Conservation (phyloP, 2,888 invertebrate genomes). For the Xestia ashworthii region DNA sequence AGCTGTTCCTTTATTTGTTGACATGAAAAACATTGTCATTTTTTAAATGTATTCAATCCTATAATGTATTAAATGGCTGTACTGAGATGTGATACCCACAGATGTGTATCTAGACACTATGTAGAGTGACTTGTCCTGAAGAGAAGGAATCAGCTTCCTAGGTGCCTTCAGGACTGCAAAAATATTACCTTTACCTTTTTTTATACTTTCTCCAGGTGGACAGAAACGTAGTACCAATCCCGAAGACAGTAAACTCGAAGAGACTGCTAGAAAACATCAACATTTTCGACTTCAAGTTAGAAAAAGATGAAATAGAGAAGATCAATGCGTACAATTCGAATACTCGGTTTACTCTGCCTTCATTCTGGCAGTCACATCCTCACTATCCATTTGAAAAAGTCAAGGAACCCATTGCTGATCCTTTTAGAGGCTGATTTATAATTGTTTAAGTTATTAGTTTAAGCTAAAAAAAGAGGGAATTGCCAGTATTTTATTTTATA, state of each 20-base stretch:
- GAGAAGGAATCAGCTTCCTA: no score
- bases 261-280: constrained; percentile 81
- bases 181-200: constrained; percentile 16
- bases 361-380: constrained; percentile 85
- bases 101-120: no score
- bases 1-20: no score
- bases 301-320: constrained; percentile 74
- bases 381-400: constrained; percentile 85
- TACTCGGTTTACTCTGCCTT: constrained; percentile 78
- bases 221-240: constrained; percentile 81
- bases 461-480: background rate
- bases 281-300: constrained; percentile 83
- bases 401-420: constrained; percentile 75
- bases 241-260: constrained; percentile 78
- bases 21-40: no score
- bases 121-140: no score
- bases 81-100: no score
- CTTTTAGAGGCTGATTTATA: constrained; percentile 67
- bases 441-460: background rate
- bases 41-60: no score
- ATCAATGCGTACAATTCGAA: constrained; percentile 74
- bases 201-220: constrained; percentile 77
- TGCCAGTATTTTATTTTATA: background rate
- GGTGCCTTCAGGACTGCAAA: background rate
- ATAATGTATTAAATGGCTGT: no score